Base-by-base conservation (phyloP, 2,797 vertebrate genomes). In the Mastacembelus armatus region DNA sequence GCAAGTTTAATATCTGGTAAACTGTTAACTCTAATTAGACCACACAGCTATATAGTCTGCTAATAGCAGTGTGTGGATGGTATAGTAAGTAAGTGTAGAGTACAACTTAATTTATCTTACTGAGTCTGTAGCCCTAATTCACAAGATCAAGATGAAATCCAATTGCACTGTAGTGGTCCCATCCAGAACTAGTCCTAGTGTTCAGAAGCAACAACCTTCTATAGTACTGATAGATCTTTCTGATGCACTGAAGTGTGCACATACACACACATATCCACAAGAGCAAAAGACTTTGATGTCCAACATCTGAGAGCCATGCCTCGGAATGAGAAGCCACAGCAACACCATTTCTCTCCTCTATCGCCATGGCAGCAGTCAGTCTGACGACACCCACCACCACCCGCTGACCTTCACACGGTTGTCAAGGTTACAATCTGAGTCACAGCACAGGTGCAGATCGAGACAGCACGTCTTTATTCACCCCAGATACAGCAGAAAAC, bases 371-470 rank as follows among this genome's bases (percentile, higher is more conserved):
- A 84, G 81, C 86, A 86, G 71, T 83, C 80, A 58, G 30, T 61
- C 45, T 24, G 30, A 68, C 60, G 58, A 67, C 62, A 61, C 39
- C 68, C 62, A n/a, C n/a, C n/a, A n/a, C n/a, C n/a, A n/a, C 74
- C 81, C 2, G 26, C 78, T 86, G 77, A 88, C 88, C 89, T 89
- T 79, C 87, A 84, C 66, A 71, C 1, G 35, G 86, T 80, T 83
- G 79, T 83, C 85, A 90, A 86, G 90, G 90, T 89, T 86, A 84
- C 84, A 80, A 68, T 78, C 70, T 74, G 81, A 85, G 69, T 82
- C 88, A 78, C 33, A 49, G 71, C 66, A 74, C 76, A 86, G 74
- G 60, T 81, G 76, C 74, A 77, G 55, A 49, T 14, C 0, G 52
- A 77, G 42, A 40, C 36, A 16, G 32, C 40, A 44, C 27, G 16